Evolutionary conservation across 2,888 invertebrate genomes (phyloP), one percentile per base, ranked within the genome.

Genomic region (Trimorus sp.): DNA sequence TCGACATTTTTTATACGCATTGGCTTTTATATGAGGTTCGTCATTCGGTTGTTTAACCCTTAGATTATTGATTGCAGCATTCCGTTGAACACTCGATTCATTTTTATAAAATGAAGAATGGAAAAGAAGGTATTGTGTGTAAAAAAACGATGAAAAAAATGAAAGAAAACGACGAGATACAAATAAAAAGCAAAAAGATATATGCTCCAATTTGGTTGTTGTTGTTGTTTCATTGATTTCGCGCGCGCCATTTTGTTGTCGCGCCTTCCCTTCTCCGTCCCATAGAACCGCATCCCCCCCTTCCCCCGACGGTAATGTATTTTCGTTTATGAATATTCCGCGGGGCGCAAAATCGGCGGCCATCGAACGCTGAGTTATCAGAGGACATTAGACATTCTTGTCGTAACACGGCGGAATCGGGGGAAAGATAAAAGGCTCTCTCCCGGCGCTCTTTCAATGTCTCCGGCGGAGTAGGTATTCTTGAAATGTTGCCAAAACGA

Each of bases 401-500:
- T 84, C 79, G 78, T 78, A 79, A 81, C 75, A 71, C 69, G 66
- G 37, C 51, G 83, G 77, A 69, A 9, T 48, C 62, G 81, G 75
- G 66, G 77, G 16, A 48, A 82, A 83, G 84, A 83, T 84, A 84
- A 85, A 84, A 75, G 84, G 85, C 73, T 75, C 63, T 78, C 26
- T 48, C 83, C 81, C 51, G 14, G 58, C 49, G 53, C 71, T 59
- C 71, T 58, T 62, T 73, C 75, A 77, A 79, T 79, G 79, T 84
- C 81, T 83, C 49, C 76, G 82, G 49, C 54, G 74, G 74, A 85
- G 79, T 71, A 83, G 84, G 81, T 83, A 79, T 75, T 82, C 84
- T 87, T 87, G 87, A 88, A 87, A 83, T 80, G 82, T 63, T 87
- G 87, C 87, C 87, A 88, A 86, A 87, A 82, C 84, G 83, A 87